A percentile compares a stretch with the other conserved stretches of the same genome.
Conservation (phyloP, 2,113 vertebrate genomes). For the Passer domesticus region DNA sequence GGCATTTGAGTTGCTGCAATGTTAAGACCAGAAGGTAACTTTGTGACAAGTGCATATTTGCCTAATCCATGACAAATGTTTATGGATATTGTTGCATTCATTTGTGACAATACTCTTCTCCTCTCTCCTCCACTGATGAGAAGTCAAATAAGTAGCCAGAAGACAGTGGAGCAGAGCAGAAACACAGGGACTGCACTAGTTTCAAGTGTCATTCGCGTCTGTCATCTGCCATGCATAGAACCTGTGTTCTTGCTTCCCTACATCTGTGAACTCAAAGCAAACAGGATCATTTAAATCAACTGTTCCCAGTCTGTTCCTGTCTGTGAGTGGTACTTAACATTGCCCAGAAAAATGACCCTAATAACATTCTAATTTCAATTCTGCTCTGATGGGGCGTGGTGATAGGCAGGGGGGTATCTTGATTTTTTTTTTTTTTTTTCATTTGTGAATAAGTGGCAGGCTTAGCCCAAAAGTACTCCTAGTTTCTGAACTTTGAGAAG, state of each 20-base stretch:
- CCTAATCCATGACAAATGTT: not conserved
- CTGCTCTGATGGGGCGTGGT: not conserved
- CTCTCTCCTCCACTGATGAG: not conserved
- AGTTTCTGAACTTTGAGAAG: not conserved
- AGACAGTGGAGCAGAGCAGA: not conserved
- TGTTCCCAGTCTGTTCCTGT: not conserved
- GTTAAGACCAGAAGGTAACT: not conserved
- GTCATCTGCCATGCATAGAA: not conserved
- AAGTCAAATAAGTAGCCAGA: not conserved
- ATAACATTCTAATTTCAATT: not conserved
- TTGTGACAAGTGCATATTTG: not conserved
- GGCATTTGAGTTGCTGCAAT: not conserved
- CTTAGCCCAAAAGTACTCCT: not conserved
- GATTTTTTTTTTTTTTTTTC: not conserved
- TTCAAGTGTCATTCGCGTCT: not conserved
- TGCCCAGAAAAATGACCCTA: not conserved
- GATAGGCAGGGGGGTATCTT: rapidly evolving
- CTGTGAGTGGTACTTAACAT: not conserved
- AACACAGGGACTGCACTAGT: not conserved
- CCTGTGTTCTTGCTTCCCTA: not conserved
- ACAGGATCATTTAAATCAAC: not conserved
- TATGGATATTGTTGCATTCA: not conserved
- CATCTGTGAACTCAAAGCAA: not conserved
- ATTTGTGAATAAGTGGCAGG: not conserved
- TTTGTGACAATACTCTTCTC: not conserved